phyloP scores from a whole-genome alignment of 2,888 invertebrate species.

The Dromius quadrimaculatus region DNA sequence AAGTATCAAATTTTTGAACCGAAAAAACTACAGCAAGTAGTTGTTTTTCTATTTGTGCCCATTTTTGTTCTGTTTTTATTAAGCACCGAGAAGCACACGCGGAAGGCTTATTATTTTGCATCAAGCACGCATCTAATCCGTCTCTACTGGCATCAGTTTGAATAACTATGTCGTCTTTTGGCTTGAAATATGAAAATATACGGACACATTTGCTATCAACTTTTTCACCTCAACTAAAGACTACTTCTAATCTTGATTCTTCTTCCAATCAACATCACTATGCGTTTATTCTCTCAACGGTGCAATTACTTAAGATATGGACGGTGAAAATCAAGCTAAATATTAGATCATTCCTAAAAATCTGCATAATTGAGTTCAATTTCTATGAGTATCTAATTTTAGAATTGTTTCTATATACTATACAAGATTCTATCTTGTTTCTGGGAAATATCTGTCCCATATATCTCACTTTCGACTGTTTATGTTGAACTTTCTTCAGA shows the following conservation, averaged over 20 bases:
- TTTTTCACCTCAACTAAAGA: conserved; percentile 53
- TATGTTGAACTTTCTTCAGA: not conserved
- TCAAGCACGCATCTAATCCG: not conserved
- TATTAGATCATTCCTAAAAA: conserved; percentile 56
- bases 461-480: not conserved
- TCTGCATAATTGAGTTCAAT: conserved; percentile 55
- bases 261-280: not conserved
- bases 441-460: conserved; percentile 52
- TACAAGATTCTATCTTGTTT: conserved; percentile 20
- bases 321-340: conserved; percentile 56
- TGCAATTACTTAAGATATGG: conserved; percentile 55
- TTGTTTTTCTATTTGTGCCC: conserved; percentile 8
- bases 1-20: too few relatives aligned
- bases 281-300: conserved; percentile 55
- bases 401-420: conserved; percentile 55
- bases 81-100: not conserved
- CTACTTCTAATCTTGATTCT: not conserved
- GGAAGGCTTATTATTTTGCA: not conserved
- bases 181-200: conserved; percentile 49
- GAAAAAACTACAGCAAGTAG: too few relatives aligned
- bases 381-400: conserved; percentile 53
- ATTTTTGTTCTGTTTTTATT: conserved; percentile 2
- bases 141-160: not conserved
- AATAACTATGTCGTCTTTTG: not conserved
- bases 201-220: conserved; percentile 56